Percentiles rank a stretch among this genome's conserved stretches.
These are phyloP conservation scores for Microplitis demolitor DNA, from an alignment of 1,140 invertebrate genomes.

Conservation along the genomic window DNA sequence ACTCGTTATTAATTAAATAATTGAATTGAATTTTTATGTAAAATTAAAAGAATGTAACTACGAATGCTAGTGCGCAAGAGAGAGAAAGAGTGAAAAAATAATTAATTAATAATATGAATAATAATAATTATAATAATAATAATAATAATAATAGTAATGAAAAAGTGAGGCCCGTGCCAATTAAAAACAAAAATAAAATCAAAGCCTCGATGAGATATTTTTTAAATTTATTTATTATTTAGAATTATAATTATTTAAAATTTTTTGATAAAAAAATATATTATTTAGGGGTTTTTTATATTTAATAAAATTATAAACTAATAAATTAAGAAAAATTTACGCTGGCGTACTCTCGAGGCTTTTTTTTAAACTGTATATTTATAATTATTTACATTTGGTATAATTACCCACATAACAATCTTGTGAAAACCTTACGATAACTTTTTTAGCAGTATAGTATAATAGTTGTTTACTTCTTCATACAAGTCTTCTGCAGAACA, in stretches of 20 bases:
- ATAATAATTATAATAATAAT: neutral
- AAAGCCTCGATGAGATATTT: constrained; percentile 1
- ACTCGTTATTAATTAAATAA: constrained; percentile 6
- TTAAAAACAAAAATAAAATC: neutral
- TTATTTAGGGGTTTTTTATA: no score
- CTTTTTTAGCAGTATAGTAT: no score
- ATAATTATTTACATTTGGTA: neutral
- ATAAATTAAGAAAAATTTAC: constrained; percentile 21
- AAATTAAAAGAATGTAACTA: constrained; percentile 9
- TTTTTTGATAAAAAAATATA: no score
- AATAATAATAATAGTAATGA: neutral
- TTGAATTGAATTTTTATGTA: constrained; percentile 16
- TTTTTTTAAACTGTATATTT: neutral
- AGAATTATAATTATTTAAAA: no score
- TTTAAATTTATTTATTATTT: neutral
- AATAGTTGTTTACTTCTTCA: no score
- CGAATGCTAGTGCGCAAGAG: neutral
- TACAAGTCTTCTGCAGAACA: no score
- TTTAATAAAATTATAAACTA: neutral
- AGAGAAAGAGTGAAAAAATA: constrained; percentile 3
- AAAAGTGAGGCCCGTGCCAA: neutral
- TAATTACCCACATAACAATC: neutral
- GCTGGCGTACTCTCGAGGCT: constrained; percentile 25
- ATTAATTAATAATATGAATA: neutral
- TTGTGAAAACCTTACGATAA: no score